Evolutionary conservation across 2,888 invertebrate species (phyloP), one percentile per base, ranked within the genome.

Genomic region (Epinotia bilunana): DNA sequence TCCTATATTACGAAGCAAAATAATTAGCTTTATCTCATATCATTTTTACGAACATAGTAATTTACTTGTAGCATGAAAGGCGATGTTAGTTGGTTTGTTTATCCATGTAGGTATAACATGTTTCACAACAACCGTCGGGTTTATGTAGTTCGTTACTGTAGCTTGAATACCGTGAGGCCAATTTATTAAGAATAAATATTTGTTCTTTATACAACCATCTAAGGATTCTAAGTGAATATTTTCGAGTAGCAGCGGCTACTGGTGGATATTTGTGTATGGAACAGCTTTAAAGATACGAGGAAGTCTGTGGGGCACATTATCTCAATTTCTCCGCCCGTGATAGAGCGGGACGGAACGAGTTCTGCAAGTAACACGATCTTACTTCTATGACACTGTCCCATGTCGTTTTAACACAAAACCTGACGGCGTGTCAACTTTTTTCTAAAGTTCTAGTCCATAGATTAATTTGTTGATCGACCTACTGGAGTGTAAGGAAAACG

Each of bases 11-110:
- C 87, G 83, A 87, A 86, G 85, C 87, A 84, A 88, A 89, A 90
- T 92, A 91, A 91, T 91, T 90, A 90, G 86, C 84, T 87, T 89
- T 88, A 91, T 91, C 91, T 83, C 88, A 89, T 89, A 91, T 84
- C 79, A 85, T 87, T 88, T 90, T 89, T 87, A 89, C 82, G 84
- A 88, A 90, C 88, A 86, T 83, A 81, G 86, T 90, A 87, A 89
- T 88, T 87, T 90, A 88, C 86, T 86, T 86, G 87, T 83, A 86
- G 84, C 88, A 89, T 88, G 88, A 87, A 87, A 89, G 83, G 80
- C 83, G 79, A 83, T 87, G 84, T 87, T 86, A 83, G 82, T 85
- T 83, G 83, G 77, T 82, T 81, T 80, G 75, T 78, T 80, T 78
- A 77, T 77, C 77, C 78, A 65, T 79, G 79, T 81, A 78, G 78